Conservation (phyloP, 2,888 invertebrate genomes). For the Ichneumoninae sp. region DNA sequence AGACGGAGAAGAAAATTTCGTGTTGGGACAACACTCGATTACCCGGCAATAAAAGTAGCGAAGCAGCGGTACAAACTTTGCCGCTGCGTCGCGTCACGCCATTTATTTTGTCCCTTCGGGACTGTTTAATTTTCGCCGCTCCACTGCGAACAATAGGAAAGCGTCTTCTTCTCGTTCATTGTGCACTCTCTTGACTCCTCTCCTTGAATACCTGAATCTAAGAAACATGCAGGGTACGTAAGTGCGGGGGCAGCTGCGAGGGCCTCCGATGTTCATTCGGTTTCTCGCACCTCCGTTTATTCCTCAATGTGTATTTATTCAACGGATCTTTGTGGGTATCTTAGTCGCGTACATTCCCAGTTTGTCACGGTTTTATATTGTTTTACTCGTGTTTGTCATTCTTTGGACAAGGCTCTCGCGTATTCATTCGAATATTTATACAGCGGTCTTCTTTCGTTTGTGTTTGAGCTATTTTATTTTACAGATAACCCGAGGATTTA, state of each 20-base stretch:
- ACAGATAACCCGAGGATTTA: conserved; percentile 3
- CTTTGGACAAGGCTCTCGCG: neutral
- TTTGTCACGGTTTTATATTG: conserved; percentile 9
- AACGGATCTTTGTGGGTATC: neutral
- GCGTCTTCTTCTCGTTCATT: neutral
- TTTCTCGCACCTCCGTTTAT: conserved; percentile 11
- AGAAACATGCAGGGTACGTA: neutral
- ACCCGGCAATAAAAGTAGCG: conserved; percentile 31
- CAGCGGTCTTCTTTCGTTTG: neutral
- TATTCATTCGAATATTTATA: neutral
- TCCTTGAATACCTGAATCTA: neutral
- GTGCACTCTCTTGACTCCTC: conserved; percentile 14
- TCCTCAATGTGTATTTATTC: neutral
- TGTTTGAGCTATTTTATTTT: neutral
- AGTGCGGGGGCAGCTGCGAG: neutral
- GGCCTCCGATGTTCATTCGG: neutral
- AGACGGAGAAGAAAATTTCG: neutral
- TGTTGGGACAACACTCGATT: conserved; percentile 41
- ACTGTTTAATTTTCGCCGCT: conserved; percentile 23
- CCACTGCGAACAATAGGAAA: neutral
- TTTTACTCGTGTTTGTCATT: neutral
- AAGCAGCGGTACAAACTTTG: neutral
- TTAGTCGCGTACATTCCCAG: neutral
- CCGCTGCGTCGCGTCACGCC: conserved; percentile 1
- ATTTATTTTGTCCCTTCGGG: neutral